phyloP scores from a whole-genome alignment of 1,140 invertebrate genomes.

The Euglossa dilemma region DNA sequence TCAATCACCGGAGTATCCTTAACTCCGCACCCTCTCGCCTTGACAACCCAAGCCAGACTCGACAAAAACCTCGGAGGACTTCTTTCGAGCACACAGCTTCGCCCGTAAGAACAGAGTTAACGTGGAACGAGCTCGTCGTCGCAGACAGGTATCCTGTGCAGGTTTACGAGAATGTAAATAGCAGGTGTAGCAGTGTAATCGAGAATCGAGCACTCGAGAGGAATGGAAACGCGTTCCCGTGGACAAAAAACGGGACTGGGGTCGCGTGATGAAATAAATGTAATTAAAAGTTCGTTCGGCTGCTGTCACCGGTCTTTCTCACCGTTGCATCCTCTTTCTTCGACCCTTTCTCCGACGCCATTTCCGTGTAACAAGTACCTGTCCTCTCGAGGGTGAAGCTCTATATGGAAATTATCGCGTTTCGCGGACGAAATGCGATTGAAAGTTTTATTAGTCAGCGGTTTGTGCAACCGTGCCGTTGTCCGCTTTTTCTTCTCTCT shows the following conservation, averaged over 20 bases:
- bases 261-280: conserved; percentile 58
- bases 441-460: conserved; percentile 60
- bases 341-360: neutral
- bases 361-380: conserved; percentile 41
- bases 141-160: neutral
- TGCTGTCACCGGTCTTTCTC: conserved; percentile 38
- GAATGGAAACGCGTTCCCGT: neutral
- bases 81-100: too few species aligned
- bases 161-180: neutral
- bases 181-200: conserved; percentile 45
- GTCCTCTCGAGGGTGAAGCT: conserved; percentile 15
- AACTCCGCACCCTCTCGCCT: too few species aligned
- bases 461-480: conserved; percentile 5
- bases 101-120: too few species aligned
- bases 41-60: too few species aligned
- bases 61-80: too few species aligned
- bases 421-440: conserved; percentile 43
- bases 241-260: conserved; percentile 10
- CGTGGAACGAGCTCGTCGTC: neutral
- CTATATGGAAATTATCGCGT: conserved; percentile 54
- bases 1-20: too few species aligned
- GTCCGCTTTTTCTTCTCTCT: neutral
- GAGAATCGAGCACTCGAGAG: conserved; percentile 32
- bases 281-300: conserved; percentile 65
- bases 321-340: neutral